Evolutionary conservation across 1,140 invertebrate species (phyloP).

Genomic region (Vanessa tameamea): DNA sequence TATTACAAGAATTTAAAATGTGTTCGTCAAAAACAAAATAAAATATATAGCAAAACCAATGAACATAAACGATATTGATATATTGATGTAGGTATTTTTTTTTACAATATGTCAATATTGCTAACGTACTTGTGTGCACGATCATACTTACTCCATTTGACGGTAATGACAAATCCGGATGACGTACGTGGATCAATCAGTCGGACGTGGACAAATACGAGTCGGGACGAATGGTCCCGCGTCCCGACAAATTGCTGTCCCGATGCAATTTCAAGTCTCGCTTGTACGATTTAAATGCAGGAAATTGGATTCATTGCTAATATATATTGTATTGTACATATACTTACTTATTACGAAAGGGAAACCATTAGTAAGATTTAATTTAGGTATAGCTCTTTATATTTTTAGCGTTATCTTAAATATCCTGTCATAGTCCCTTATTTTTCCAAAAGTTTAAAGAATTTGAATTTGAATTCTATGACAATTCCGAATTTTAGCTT

Average conservation of each 20-base stretch:
- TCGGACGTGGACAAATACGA: constrained; percentile 39
- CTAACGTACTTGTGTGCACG: constrained; percentile 1
- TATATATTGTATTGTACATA: background rate
- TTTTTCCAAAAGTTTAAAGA: no score
- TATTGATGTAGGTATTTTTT: no score
- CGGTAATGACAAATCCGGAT: constrained; percentile 35
- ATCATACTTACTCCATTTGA: constrained; percentile 27
- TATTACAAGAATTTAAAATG: no score
- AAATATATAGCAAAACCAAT: no score
- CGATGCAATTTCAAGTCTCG: constrained; percentile 24
- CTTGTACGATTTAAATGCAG: constrained; percentile 13
- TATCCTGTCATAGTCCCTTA: no score
- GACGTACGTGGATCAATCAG: constrained; percentile 37
- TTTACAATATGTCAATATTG: background rate
- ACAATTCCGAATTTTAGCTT: no score
- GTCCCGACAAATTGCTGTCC: constrained; percentile 19
- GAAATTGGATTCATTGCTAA: constrained; percentile 14
- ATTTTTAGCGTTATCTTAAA: no score
- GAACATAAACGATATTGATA: no score
- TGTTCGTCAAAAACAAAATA: no score
- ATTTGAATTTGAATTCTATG: no score
- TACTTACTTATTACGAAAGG: background rate
- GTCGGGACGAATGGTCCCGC: constrained; percentile 14
- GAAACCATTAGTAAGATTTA: no score
- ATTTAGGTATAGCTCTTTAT: no score